These are phyloP conservation scores for Chunga burmeisteri DNA, from an alignment of 2,113 vertebrate genomes.

Conservation along the genomic window DNA sequence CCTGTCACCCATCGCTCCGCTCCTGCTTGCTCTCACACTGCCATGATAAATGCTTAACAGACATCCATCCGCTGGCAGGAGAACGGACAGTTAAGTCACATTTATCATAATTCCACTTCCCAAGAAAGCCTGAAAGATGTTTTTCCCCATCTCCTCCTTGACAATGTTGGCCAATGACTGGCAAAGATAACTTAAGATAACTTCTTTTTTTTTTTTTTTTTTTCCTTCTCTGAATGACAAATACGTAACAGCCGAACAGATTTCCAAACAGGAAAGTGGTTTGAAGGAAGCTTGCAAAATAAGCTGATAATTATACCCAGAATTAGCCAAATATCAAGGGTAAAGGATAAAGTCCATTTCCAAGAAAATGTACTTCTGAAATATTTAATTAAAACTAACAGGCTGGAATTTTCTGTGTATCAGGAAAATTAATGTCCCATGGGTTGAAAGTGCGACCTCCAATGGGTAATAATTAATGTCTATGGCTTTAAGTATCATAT, in stretches of 20 bases:
- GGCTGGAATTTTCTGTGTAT: constrained; percentile 35
- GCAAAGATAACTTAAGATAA: background rate
- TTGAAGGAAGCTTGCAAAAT: constrained; percentile 8
- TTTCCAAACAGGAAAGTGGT: background rate
- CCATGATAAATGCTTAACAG: background rate
- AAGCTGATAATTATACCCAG: constrained; percentile 29
- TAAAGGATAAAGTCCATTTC: constrained; percentile 52
- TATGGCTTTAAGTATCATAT: constrained; percentile 49
- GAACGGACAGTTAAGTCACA: background rate
- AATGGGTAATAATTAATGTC: constrained; percentile 58
- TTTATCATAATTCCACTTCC: background rate
- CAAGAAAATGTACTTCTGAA: constrained; percentile 29
- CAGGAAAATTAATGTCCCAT: constrained; percentile 58
- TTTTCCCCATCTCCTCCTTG: background rate
- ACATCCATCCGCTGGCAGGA: background rate
- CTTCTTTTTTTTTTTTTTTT: background rate
- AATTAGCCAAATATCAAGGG: constrained; percentile 49
- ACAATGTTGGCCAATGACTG: accelerated
- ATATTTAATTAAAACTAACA: constrained; percentile 62
- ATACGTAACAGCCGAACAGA: background rate
- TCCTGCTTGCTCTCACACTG: background rate
- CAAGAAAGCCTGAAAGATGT: background rate
- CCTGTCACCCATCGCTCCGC: background rate
- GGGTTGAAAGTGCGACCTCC: constrained; percentile 48
- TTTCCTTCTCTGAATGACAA: background rate